Evolutionary conservation across 2,113 vertebrate genomes (phyloP), one percentile per base, ranked within the genome.

Genomic region (Polypterus bichir): DNA sequence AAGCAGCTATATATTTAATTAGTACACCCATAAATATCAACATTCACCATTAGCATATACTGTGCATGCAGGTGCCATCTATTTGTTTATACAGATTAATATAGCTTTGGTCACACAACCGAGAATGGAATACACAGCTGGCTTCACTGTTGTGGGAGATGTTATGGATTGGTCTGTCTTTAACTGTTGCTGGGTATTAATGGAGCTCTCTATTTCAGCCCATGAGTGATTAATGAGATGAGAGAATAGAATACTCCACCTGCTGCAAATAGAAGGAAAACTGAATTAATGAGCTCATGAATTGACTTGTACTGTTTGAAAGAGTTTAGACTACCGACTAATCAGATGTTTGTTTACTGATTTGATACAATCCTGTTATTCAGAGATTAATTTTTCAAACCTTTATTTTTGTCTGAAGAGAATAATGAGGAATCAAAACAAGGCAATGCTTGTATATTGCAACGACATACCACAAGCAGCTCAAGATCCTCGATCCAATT

Each of bases 201-300:
- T 68, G 79, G 70, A 74, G 53, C 71, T 77, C 71, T 78, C 70
- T 69, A 79, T 70, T 69, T 76, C 73, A 79, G 71, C 48, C 47
- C 62, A 64, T 65, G 73, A 73, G 46, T 83, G 75, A 85, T 81
- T 84, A 85, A 85, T 78, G 74, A 84, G 67, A 77, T 74, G 67
- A 77, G 71, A 79, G 82, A 73, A 79, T 66, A 75, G 81, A 85
- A 74, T 78, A 68, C 62, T 73, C 67, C 74, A 82, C 75, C 74
- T 86, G 71, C 73, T 73, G 65, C 63, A 81, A 60, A 61, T 79
- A 61, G 59, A 64, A 65, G 65, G 68, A 77, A 80, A 83, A 68
- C 4, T 61, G 65, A 82, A 80, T 77, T 84, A 86, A 85, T 74
- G 63, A 64, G 59, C 62, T 62, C 49, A 46, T 53, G 44, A 65